Base-by-base conservation (phyloP, 23 tunicate genomes). In the Ciona savignyi region DNA sequence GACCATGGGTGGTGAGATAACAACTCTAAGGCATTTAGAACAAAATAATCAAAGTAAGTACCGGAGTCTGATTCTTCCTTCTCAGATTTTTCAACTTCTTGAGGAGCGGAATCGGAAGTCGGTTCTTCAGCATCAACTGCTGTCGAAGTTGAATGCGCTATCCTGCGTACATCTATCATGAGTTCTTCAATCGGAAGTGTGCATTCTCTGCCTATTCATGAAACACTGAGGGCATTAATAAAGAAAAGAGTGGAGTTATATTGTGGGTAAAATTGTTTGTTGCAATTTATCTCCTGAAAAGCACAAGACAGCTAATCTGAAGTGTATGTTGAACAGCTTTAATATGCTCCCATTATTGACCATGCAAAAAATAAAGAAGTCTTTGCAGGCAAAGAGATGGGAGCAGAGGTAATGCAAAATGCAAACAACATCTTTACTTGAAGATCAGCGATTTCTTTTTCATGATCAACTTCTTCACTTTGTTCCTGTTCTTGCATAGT, bases 161-260 rank as follows among this genome's bases (percentile, higher is more conserved):
- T 85, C 3, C 78, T 83, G 2, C 65, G 75, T 56, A 83, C 83
- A 49, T 83, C 21, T 63, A 83, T 90, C 82, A 79, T 60, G 67
- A 90, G 33, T 62, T 90, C 90, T 74, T 90, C 97, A 2, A 90
- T 79, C 19, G 97, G 86, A 89, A 90, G 83, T n/a, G n/a, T 32
- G 78, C 86, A 32, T 72, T 72, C 71, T 90, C 89, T 1, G 63
- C 79, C 90, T 84, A 68, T 15, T 27, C n/a, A n/a, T n/a, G n/a
- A n/a, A n/a, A n/a, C n/a, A n/a, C n/a, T n/a, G n/a, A n/a, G n/a
- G n/a, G n/a, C n/a, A n/a, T n/a, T n/a, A n/a, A n/a, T n/a, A n/a
- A n/a, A n/a, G n/a, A n/a, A n/a, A n/a, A n/a, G n/a, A n/a, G n/a
- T n/a, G n/a, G n/a, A n/a, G n/a, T n/a, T n/a, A n/a, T n/a, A n/a